A percentile compares a stretch with the other conserved stretches of the same genome.
phyloP scores from a whole-genome alignment of 1,140 invertebrate genomes.

The Ericerus pela region DNA sequence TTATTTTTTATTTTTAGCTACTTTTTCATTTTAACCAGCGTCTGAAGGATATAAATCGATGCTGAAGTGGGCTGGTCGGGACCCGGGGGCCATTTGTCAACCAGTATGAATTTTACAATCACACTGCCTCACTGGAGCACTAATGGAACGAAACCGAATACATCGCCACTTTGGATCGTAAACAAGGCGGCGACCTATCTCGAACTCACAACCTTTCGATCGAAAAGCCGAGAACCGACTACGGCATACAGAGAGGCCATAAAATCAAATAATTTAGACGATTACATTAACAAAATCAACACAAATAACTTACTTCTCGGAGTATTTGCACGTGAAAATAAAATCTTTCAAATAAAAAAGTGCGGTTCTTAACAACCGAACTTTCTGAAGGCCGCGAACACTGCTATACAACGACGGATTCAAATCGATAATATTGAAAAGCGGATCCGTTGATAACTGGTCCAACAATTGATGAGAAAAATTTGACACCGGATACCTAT shows the following conservation, averaged over 20 bases:
- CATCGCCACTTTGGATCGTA: not conserved
- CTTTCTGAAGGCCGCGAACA: constrained; percentile 42
- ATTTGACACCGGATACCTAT: constrained; percentile 60
- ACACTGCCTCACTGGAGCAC: too few relatives aligned
- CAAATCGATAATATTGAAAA: constrained; percentile 58
- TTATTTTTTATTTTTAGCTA: too few relatives aligned
- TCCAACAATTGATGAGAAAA: constrained; percentile 63
- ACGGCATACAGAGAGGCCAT: not conserved
- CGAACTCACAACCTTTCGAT: too few relatives aligned
- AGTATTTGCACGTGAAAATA: constrained; percentile 46
- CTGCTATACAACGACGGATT: constrained; percentile 50
- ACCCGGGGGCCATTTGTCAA: too few relatives aligned
- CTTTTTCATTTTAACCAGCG: too few relatives aligned
- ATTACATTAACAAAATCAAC: not conserved
- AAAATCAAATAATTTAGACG: not conserved
- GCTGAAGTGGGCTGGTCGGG: too few relatives aligned
- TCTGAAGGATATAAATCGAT: too few relatives aligned
- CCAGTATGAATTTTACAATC: too few relatives aligned
- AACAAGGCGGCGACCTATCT: not conserved
- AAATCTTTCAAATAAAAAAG: constrained; percentile 53
- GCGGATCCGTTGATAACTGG: constrained; percentile 59
- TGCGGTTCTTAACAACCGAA: constrained; percentile 43
- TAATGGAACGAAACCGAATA: too few relatives aligned
- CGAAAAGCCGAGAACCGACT: not conserved
- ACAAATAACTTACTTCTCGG: constrained; percentile 37